Evolutionary conservation across 2,888 invertebrate genomes (phyloP).

Genomic region (Hypselothyrea guttata): DNA sequence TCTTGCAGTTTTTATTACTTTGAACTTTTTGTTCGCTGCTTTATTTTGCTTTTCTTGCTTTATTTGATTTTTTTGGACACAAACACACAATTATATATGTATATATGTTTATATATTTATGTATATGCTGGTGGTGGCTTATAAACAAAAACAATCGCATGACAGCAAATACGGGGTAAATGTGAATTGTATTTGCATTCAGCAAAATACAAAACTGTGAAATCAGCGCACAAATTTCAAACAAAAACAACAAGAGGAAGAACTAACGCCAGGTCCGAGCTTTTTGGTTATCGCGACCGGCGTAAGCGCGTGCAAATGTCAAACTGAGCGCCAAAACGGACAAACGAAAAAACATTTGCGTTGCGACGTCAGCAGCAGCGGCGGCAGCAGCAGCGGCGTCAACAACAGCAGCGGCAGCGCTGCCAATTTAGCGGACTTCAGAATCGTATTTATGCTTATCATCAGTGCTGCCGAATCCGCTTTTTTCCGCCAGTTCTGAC

Average conservation of each 20-base stretch:
- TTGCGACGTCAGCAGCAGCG: conserved; percentile 13
- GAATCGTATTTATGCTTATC: too few relatives aligned
- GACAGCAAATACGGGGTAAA: conserved; percentile 27
- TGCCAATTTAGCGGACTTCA: neutral
- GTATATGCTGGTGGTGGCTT: conserved; percentile 7
- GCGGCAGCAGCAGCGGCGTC: conserved; percentile 11
- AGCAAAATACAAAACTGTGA: too few relatives aligned
- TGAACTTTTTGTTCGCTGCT: conserved; percentile 67
- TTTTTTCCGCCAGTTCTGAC: too few relatives aligned
- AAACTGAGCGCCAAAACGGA: conserved; percentile 67
- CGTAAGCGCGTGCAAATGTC: conserved; percentile 72
- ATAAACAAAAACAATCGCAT: conserved; percentile 22
- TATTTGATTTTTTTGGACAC: conserved; percentile 38
- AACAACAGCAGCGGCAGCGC: conserved; percentile 6
- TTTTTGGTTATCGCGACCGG: conserved; percentile 52
- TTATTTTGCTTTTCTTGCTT: conserved; percentile 4
- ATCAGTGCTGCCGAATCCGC: too few relatives aligned
- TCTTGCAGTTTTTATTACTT: conserved; percentile 61
- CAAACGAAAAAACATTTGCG: conserved; percentile 44
- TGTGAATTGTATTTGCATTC: conserved; percentile 50
- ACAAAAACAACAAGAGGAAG: conserved; percentile 20
- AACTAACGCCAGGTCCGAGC: conserved; percentile 48
- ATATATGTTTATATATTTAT: neutral
- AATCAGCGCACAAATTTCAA: conserved; percentile 57
- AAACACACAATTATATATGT: too few relatives aligned